Evolutionary conservation across 2,888 invertebrate species (phyloP).

Genomic region (Homarus gammarus): DNA sequence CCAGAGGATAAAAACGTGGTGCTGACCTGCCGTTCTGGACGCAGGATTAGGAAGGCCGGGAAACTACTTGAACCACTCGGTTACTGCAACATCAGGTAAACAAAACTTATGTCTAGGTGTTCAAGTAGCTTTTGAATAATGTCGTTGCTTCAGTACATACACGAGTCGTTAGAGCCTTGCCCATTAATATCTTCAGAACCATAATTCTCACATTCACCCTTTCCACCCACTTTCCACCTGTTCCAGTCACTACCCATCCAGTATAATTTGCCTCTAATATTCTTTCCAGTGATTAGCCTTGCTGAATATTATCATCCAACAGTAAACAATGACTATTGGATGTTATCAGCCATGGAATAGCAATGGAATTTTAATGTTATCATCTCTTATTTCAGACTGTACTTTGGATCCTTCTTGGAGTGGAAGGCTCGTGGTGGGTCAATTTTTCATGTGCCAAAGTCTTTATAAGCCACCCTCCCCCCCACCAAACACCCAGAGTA

Average conservation of each 20-base stretch:
- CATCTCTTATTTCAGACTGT: slow-evolving; percentile 37
- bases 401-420: slow-evolving; percentile 63
- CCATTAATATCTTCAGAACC: too few species aligned
- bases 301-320: background rate
- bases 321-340: background rate
- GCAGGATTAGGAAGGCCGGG: slow-evolving; percentile 73
- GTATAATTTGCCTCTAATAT: too few species aligned
- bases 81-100: slow-evolving; percentile 59
- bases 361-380: background rate
- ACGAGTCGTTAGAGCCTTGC: too few species aligned
- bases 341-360: background rate
- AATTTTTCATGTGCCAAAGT: background rate
- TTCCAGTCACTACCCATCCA: too few species aligned
- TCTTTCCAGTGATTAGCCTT: background rate
- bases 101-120: background rate
- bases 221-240: background rate
- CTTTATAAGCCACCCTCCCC: background rate
- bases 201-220: too few species aligned
- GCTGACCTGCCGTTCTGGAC: slow-evolving; percentile 77
- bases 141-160: too few species aligned
- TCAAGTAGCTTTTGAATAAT: too few species aligned
- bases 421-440: slow-evolving; percentile 53
- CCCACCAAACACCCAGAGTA: background rate
- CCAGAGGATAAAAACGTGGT: slow-evolving; percentile 76
- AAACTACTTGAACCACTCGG: slow-evolving; percentile 34